Percentiles rank a stretch among this genome's conserved stretches.
phyloP scores from a whole-genome alignment of 1,140 invertebrate species.

The Chymomyza costata region DNA sequence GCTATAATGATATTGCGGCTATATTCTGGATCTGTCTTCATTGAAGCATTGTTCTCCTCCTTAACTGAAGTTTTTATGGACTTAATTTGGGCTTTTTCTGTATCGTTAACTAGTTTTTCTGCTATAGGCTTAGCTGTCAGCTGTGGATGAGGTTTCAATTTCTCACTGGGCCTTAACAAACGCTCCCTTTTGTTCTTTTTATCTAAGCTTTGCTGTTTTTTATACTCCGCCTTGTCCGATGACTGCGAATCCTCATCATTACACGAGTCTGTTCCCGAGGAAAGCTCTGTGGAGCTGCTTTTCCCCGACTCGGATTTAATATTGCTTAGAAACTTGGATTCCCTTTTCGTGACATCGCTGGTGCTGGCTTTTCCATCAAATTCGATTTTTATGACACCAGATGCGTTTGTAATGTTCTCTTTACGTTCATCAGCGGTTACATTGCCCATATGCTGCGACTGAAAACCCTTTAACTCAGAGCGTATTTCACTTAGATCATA shows the following conservation, averaged over 20 bases:
- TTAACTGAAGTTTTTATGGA: neutral
- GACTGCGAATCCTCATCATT: conserved; percentile 72
- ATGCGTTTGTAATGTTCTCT: conserved; percentile 9
- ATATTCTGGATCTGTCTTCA: conserved; percentile 34
- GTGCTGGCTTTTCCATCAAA: neutral
- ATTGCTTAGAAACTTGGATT: too few relatives aligned
- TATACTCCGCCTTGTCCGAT: conserved; percentile 54
- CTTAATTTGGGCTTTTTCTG: neutral
- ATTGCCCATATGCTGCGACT: conserved; percentile 32
- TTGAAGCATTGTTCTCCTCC: conserved; percentile 4
- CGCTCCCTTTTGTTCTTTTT: too few relatives aligned
- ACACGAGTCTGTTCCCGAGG: conserved; percentile 68
- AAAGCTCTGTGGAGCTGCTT: conserved; percentile 61
- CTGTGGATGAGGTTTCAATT: too few relatives aligned
- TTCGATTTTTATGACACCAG: conserved; percentile 26
- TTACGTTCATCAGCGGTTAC: conserved; percentile 35
- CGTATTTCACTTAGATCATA: conserved; percentile 90
- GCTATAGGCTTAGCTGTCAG: too few relatives aligned
- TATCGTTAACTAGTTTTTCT: too few relatives aligned
- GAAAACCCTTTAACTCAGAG: conserved; percentile 87
- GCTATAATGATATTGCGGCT: conserved; percentile 8
- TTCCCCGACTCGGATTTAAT: conserved; percentile 47
- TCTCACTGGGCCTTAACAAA: too few relatives aligned
- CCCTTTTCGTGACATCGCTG: conserved; percentile 31
- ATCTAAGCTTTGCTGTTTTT: conserved; percentile 28